Conservation (phyloP, 2,888 invertebrate genomes). For the Pocota personata region DNA sequence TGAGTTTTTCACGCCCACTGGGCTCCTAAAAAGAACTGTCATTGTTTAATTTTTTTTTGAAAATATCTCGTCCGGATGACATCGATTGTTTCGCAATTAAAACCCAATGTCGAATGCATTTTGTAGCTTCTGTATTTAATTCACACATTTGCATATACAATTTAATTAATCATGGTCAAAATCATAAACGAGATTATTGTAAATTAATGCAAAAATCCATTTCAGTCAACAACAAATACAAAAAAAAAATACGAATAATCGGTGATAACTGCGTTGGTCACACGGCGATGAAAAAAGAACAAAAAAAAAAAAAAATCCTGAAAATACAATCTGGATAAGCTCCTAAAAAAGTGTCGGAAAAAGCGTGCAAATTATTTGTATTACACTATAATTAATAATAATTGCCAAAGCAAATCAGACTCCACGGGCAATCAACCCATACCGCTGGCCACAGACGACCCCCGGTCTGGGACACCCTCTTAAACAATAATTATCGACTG, state of each 20-base stretch:
- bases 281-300: slow-evolving; percentile 14
- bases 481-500: slow-evolving; percentile 55
- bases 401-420: slow-evolving; percentile 69
- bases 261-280: slow-evolving; percentile 53
- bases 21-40: background rate
- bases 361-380: slow-evolving; percentile 61
- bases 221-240: slow-evolving; percentile 32
- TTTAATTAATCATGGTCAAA: slow-evolving; percentile 73
- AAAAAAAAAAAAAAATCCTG: background rate
- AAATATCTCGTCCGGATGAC: slow-evolving; percentile 40
- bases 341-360: slow-evolving; percentile 54
- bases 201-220: slow-evolving; percentile 68
- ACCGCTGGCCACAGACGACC: background rate
- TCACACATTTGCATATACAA: slow-evolving; percentile 69
- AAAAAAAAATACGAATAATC: slow-evolving; percentile 48
- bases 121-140: slow-evolving; percentile 37
- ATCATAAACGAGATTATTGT: slow-evolving; percentile 73
- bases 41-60: slow-evolving; percentile 32
- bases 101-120: slow-evolving; percentile 27
- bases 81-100: slow-evolving; percentile 70
- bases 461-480: slow-evolving; percentile 33
- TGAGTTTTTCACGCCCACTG: slow-evolving; percentile 1
- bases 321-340: slow-evolving; percentile 59
- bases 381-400: slow-evolving; percentile 73
- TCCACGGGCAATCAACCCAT: slow-evolving; percentile 10